Evolutionary conservation across 2,888 invertebrate genomes (phyloP).

Genomic region (Rhingia rostrata): DNA sequence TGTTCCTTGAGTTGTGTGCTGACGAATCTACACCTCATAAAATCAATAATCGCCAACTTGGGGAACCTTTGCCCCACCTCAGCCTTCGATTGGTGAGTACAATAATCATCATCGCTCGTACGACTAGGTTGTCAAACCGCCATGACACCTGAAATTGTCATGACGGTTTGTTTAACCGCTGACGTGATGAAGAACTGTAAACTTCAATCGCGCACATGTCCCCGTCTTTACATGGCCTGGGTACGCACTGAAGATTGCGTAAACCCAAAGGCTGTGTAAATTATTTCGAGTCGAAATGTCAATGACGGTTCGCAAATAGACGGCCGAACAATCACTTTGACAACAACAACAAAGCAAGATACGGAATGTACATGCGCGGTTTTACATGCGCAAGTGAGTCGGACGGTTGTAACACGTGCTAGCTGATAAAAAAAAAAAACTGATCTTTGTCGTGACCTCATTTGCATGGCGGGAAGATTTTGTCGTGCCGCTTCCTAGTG

Average conservation of each 20-base stretch:
- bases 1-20: conserved; percentile 10
- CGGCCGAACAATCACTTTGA: background rate
- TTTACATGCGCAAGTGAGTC: conserved; percentile 1
- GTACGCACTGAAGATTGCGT: conserved; percentile 21
- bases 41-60: conserved; percentile 25
- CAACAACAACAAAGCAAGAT: background rate
- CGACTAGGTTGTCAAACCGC: conserved; percentile 11
- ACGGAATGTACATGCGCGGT: conserved; percentile 2
- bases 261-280: conserved; percentile 36
- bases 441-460: conserved; percentile 51
- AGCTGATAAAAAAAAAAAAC: conserved; percentile 35
- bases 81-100: conserved; percentile 19
- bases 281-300: conserved; percentile 58
- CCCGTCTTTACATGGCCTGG: background rate
- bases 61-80: conserved; percentile 19
- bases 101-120: conserved; percentile 16
- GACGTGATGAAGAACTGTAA: conserved; percentile 13
- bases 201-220: conserved; percentile 20
- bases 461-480: conserved; percentile 36
- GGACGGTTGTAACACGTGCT: conserved; percentile 49
- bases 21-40: conserved; percentile 7
- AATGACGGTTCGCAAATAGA: conserved; percentile 41
- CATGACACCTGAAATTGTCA: conserved; percentile 18
- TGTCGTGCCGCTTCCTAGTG: conserved; percentile 4
- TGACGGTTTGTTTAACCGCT: conserved; percentile 9